phyloP scores from a whole-genome alignment of 1,140 invertebrate genomes.

The Trichonephila clavipes region DNA sequence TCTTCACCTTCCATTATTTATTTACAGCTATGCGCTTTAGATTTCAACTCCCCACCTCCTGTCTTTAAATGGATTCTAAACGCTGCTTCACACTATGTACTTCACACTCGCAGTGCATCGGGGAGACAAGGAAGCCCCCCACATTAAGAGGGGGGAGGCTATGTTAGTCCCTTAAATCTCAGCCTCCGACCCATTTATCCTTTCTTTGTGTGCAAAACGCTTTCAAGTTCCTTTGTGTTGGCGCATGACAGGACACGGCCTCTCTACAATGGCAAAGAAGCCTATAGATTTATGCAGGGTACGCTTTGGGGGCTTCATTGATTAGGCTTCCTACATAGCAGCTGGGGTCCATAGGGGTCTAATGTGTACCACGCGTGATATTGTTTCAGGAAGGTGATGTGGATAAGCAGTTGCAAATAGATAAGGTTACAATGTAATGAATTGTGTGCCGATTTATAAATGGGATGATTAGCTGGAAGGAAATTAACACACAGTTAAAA shows the following conservation, averaged over 20 bases:
- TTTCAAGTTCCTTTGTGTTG: conserved; percentile 14
- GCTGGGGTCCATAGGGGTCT: conserved; percentile 23
- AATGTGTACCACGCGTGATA: conserved; percentile 2
- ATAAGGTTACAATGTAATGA: no score
- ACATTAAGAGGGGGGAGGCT: conserved; percentile 53
- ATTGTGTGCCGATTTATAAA: no score
- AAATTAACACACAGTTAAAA: neutral
- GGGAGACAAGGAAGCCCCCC: conserved; percentile 39
- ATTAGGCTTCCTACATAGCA: conserved; percentile 46
- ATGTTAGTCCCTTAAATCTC: conserved; percentile 54
- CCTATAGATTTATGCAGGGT: conserved; percentile 60
- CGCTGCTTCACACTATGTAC: conserved; percentile 19
- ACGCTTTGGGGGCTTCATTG: conserved; percentile 46
- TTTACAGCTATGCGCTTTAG: conserved; percentile 57
- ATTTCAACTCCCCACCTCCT: neutral
- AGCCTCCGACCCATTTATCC: neutral
- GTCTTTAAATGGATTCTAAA: conserved; percentile 68
- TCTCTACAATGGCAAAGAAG: conserved; percentile 22
- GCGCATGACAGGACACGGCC: conserved; percentile 2
- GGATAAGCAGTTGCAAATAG: neutral
- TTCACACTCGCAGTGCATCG: neutral
- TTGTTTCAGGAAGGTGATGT: neutral
- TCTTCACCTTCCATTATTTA: conserved; percentile 74
- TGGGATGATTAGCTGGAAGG: neutral
- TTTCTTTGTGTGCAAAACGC: conserved; percentile 29